Conservation (phyloP, 2,888 invertebrate genomes). For the Hetaerina titia region DNA sequence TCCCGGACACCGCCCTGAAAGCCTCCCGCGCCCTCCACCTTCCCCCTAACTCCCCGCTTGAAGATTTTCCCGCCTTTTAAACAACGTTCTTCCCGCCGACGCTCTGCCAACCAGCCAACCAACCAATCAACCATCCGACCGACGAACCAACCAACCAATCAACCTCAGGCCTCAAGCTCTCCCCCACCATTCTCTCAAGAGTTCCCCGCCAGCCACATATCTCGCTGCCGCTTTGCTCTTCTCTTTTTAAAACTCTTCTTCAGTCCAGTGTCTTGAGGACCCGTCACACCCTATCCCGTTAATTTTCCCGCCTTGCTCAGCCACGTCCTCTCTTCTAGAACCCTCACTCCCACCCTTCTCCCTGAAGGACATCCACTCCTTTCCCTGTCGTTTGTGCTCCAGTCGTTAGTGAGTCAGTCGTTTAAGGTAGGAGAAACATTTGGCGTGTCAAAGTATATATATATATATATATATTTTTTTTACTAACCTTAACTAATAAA, state of each 20-base stretch:
- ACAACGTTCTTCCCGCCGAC: not conserved
- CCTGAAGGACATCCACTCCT: not conserved
- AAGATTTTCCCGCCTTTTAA: not conserved
- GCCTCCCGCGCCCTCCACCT: not conserved
- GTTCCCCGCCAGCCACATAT: not conserved
- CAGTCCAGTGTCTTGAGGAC: not conserved
- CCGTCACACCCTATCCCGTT: not conserved
- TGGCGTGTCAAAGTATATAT: slow-evolving; percentile 12
- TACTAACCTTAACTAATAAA: slow-evolving; percentile 11
- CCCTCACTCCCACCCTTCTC: not conserved
- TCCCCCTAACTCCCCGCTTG: not conserved
- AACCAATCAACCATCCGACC: not conserved
- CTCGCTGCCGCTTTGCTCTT: not conserved
- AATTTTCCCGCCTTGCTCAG: not conserved
- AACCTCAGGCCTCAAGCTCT: not conserved
- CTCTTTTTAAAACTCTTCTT: not conserved
- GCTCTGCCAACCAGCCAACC: slow-evolving; percentile 6
- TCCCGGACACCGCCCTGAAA: not conserved
- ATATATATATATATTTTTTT: not conserved
- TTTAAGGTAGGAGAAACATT: slow-evolving; percentile 52
- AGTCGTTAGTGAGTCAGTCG: slow-evolving; percentile 49
- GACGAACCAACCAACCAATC: not conserved
- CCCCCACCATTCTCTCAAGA: not conserved
- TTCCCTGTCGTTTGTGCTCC: slow-evolving; percentile 47
- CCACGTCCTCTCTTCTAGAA: not conserved